Evolutionary conservation across 2,113 vertebrate species (phyloP).

Genomic region (Macrotus californicus): DNA sequence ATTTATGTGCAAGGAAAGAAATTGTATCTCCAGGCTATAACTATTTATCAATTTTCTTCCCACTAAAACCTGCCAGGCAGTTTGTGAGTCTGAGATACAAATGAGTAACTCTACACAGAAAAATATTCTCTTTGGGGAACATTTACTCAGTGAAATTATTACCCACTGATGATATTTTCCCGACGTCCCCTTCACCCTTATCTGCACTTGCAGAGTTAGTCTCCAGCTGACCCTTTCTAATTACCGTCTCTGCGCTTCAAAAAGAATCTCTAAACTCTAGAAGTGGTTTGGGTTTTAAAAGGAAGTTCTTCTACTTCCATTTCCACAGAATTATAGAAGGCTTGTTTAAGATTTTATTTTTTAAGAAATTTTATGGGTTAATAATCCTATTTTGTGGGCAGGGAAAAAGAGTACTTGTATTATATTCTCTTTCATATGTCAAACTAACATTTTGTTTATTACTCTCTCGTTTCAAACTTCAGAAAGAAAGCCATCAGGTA

Average conservation of each 20-base stretch:
- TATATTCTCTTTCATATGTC: not conserved
- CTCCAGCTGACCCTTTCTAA: not conserved
- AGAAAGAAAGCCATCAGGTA: not conserved
- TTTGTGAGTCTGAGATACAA: conserved; percentile 32
- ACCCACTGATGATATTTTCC: not conserved
- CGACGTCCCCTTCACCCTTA: not conserved
- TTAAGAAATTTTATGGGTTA: not conserved
- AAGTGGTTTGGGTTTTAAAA: not conserved
- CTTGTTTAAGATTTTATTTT: not conserved
- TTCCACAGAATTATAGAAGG: not conserved
- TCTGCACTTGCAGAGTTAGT: not conserved
- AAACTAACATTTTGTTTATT: not conserved
- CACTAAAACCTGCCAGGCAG: conserved; percentile 36
- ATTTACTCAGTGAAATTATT: conserved; percentile 28
- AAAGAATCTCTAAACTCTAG: not conserved
- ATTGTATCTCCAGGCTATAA: conserved; percentile 28
- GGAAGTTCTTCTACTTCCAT: not conserved
- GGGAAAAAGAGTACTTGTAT: not conserved
- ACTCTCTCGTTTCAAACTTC: not conserved
- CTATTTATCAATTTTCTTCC: conserved; percentile 50
- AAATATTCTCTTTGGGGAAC: not conserved
- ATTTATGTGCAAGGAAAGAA: conserved; percentile 43
- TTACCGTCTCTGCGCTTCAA: not conserved
- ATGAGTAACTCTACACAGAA: conserved; percentile 41
- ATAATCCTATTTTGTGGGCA: not conserved